A percentile compares a stretch with the other conserved stretches of the same genome.
phyloP scores from a whole-genome alignment of 1,140 invertebrate species.

The Pseudoatta argentina region DNA sequence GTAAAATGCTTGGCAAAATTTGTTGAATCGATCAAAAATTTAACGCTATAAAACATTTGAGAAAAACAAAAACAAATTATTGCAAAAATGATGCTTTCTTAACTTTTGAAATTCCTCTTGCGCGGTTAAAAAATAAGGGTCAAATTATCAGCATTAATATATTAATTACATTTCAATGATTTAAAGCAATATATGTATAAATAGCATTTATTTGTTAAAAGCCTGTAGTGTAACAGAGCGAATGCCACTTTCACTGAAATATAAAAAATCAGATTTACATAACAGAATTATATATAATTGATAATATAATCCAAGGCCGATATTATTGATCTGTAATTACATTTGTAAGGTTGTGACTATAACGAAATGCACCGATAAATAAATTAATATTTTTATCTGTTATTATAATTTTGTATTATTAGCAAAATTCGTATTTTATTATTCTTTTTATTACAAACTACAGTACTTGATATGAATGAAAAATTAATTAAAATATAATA shows the following conservation, averaged over 20 bases:
- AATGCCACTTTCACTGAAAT: background rate
- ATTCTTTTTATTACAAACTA: background rate
- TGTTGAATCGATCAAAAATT: no score
- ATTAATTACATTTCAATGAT: no score
- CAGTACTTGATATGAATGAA: background rate
- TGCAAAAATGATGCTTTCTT: no score
- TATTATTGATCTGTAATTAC: background rate
- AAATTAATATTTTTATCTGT: background rate
- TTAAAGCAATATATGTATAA: no score
- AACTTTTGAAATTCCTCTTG: no score
- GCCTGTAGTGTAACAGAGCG: background rate
- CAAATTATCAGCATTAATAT: no score
- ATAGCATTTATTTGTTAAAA: background rate
- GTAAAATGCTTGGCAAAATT: no score
- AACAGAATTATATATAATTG: no score
- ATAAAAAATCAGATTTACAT: background rate
- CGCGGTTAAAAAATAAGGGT: no score
- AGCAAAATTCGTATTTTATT: background rate
- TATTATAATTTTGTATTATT: conserved; percentile 6
- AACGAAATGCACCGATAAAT: background rate
- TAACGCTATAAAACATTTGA: no score
- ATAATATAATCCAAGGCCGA: background rate
- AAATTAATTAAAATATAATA: background rate
- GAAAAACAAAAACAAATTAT: no score
- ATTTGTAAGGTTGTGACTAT: background rate